Evolutionary conservation across 2,797 vertebrate genomes (phyloP).

Genomic region (Pangasius djambal): DNA sequence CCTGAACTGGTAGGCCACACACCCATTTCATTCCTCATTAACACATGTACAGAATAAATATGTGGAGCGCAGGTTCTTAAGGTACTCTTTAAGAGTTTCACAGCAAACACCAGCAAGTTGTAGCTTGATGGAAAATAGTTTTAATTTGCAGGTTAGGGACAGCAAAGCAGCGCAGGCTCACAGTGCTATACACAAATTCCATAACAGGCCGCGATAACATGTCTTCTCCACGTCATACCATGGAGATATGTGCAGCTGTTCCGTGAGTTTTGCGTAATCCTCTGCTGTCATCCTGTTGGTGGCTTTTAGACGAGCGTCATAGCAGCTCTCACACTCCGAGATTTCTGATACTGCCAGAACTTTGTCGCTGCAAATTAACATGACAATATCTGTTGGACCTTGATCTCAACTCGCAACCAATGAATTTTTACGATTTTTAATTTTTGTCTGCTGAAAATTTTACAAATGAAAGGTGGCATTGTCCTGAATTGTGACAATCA

Average conservation of each 20-base stretch:
- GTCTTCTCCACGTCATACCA: neutral
- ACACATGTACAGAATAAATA: neutral
- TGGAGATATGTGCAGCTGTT: neutral
- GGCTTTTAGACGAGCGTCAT: neutral
- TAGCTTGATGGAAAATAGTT: neutral
- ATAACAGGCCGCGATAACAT: neutral
- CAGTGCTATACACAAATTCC: too few species aligned
- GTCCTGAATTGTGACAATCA: neutral
- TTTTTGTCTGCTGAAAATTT: neutral
- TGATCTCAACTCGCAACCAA: neutral
- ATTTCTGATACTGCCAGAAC: neutral
- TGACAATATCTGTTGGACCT: neutral
- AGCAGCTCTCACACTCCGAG: neutral
- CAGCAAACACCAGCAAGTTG: neutral
- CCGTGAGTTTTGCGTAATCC: neutral
- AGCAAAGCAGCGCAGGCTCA: too few species aligned
- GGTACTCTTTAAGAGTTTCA: neutral
- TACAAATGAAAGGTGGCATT: neutral
- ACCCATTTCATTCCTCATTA: neutral
- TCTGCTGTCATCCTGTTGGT: neutral
- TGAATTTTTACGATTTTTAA: neutral
- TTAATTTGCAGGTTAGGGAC: neutral
- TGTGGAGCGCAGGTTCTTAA: neutral
- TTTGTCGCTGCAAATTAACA: neutral
- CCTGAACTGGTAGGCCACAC: constrained; percentile 87